A percentile compares a stretch with the other conserved stretches of the same genome.
phyloP scores from a whole-genome alignment of 2,797 vertebrate genomes.

The Fringilla coelebs region DNA sequence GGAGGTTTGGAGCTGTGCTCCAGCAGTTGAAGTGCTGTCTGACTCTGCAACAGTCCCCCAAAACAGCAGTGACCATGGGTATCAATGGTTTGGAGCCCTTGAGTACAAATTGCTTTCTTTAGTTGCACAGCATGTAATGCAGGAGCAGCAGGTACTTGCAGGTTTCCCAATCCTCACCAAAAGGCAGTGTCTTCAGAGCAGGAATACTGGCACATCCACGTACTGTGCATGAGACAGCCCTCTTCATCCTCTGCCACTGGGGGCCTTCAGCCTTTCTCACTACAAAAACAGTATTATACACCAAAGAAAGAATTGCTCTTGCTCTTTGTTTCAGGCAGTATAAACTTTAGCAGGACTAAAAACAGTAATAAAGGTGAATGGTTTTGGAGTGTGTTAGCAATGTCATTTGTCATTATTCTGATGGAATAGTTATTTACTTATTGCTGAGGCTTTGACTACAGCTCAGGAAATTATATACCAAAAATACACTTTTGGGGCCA shows the following conservation, averaged over 20 bases:
- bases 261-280: not conserved
- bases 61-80: not conserved
- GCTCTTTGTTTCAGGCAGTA: not conserved
- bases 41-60: not conserved
- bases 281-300: not conserved
- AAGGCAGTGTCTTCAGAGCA: not conserved
- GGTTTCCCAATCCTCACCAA: not conserved
- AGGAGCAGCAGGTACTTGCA: not conserved
- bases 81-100: not conserved
- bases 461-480: not conserved
- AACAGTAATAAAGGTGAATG: not conserved
- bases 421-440: not conserved
- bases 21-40: not conserved
- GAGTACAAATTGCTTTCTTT: not conserved
- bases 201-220: not conserved
- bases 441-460: not conserved
- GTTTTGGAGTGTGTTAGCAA: not conserved
- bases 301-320: not conserved
- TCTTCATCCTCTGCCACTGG: not conserved
- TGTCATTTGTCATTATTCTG: not conserved
- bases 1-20: not conserved
- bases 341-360: not conserved
- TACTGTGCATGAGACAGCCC: not conserved
- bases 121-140: not conserved
- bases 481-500: not conserved